phyloP scores from a whole-genome alignment of 2,113 vertebrate species.

The Callorhinus ursinus region DNA sequence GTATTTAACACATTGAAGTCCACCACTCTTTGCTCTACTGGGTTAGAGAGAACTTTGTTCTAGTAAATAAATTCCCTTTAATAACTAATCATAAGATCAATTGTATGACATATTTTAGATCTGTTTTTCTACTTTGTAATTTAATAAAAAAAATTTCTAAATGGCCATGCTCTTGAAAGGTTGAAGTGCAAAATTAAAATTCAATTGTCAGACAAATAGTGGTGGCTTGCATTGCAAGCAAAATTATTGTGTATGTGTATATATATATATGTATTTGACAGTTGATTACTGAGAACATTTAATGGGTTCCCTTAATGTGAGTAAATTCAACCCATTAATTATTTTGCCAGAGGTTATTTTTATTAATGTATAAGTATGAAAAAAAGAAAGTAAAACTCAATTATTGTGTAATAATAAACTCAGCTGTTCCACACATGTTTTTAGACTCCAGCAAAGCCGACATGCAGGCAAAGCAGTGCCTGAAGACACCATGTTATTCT shows the following conservation, averaged over 20 bases:
- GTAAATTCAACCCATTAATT: slow-evolving; percentile 41
- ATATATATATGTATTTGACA: not conserved
- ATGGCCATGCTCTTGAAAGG: not conserved
- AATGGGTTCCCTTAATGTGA: not conserved
- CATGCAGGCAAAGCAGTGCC: not conserved
- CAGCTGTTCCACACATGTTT: not conserved
- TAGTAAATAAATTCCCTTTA: not conserved
- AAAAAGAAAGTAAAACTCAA: not conserved
- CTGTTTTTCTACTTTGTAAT: slow-evolving; percentile 1
- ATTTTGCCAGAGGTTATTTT: not conserved
- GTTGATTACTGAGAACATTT: not conserved
- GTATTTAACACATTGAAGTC: not conserved
- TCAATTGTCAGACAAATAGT: slow-evolving; percentile 23
- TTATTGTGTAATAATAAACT: not conserved
- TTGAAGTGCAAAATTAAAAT: not conserved
- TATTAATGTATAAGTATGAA: not conserved
- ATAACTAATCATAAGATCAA: not conserved
- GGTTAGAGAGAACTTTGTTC: not conserved
- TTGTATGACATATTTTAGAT: not conserved
- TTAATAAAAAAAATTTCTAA: slow-evolving; percentile 23
- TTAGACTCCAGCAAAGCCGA: not conserved
- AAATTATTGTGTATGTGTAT: not conserved
- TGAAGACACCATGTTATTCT: not conserved
- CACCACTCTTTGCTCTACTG: not conserved
- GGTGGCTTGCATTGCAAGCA: not conserved